Evolutionary conservation across 2,888 invertebrate genomes (phyloP), one percentile per base, ranked within the genome.

Genomic region (Drosophila acutilabella): DNA sequence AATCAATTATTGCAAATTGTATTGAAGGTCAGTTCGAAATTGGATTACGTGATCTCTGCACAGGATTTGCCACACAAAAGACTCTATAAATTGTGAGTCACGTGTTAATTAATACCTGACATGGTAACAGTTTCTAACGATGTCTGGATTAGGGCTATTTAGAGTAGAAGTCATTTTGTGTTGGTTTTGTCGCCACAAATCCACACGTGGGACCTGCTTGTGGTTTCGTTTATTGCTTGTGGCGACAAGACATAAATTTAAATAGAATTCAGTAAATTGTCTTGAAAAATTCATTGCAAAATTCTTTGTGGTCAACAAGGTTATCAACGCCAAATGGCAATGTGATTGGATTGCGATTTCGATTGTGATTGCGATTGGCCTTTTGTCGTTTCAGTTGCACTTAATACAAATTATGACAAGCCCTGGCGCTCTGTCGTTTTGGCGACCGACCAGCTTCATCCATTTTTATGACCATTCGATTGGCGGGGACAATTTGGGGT

Each of bases 231-330:
- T 81, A 67, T 72, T 65, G 67, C 82, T 67, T n/a, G 62, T 51
- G 65, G 86, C 68, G 69, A 60, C 61, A 48, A 61, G 61, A 57
- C 70, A 88, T 81, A 60, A 79, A 74, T 75, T 58, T 44, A 23
- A 64, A 61, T 58, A 57, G 58, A 73, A 56, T 58, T 71, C 69
- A 68, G 54, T 67, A 68, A 74, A 74, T 70, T 85, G 79, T 76
- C 74, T 77, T 81, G 26, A 30, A 30, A 30, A 30, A 30, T 85
- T 74, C 45, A 69, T 69, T 81, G 69, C 30, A 58, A 77, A 84
- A 74, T 72, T 77, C 79, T 82, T 30, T 82, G 82, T 70, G 89
- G 85, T 82, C 89, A 88, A 87, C 85, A 85, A 89, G 87, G 89
- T 85, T 88, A 88, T 85, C 89, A 82, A 72, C 70, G 70, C 58